A percentile compares a stretch with the other conserved stretches of the same genome.
These are phyloP conservation scores for Pachycephus smyrnensis DNA, from an alignment of 2,888 invertebrate species.

Conservation along the genomic window DNA sequence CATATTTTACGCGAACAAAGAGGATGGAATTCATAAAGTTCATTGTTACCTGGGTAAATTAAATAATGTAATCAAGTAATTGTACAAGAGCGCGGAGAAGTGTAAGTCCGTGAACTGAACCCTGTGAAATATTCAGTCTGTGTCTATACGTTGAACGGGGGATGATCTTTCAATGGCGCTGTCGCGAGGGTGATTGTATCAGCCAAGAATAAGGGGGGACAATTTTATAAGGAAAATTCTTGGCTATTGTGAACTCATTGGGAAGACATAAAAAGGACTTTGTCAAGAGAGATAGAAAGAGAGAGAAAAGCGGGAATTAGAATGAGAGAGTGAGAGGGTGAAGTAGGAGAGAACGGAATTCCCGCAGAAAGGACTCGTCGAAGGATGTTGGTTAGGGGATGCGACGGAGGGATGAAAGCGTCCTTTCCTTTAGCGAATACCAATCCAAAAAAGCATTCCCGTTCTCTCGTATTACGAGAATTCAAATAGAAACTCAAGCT, in stretches of 20 bases:
- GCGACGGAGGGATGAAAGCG: background rate
- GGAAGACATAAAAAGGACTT: background rate
- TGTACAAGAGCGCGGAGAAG: background rate
- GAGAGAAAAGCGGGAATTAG: conserved; percentile 1
- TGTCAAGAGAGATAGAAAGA: background rate
- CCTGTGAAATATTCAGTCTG: background rate
- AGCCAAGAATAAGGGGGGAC: background rate
- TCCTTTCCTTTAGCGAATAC: background rate
- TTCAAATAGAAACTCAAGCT: background rate
- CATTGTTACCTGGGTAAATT: background rate
- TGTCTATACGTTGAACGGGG: background rate
- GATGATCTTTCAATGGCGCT: background rate
- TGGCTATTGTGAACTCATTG: background rate
- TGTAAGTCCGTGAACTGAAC: background rate
- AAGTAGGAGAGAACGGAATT: background rate
- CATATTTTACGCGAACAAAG: background rate
- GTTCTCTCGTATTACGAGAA: background rate
- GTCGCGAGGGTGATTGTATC: background rate
- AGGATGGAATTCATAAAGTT: background rate
- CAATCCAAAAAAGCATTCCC: background rate
- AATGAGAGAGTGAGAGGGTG: conserved; percentile 12
- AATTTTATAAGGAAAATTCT: background rate
- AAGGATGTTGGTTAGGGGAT: background rate
- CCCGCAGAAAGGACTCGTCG: background rate
- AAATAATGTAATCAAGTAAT: background rate